Percentiles rank a stretch among this genome's conserved stretches.
These are phyloP conservation scores for Chiroxiphia lanceolata DNA, from an alignment of 2,797 vertebrate species.

Conservation along the genomic window DNA sequence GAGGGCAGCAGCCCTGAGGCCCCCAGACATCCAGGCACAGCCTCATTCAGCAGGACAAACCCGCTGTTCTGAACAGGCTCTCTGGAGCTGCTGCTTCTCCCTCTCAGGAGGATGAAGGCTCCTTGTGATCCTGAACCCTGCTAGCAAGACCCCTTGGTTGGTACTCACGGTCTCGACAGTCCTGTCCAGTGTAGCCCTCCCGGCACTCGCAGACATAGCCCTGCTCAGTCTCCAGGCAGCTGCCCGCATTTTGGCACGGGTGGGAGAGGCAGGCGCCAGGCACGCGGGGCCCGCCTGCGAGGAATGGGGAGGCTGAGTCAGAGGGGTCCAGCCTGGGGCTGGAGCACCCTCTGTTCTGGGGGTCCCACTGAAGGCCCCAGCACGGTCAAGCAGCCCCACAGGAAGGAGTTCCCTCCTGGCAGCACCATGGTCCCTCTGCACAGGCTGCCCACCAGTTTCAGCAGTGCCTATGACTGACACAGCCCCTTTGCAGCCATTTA, in stretches of 20 bases:
- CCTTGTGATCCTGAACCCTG: background rate
- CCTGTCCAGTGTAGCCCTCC: constrained; percentile 67
- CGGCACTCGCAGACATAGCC: constrained; percentile 76
- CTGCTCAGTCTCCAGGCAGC: constrained; percentile 71
- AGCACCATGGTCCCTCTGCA: accelerated
- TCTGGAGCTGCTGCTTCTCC: background rate
- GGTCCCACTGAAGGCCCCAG: background rate
- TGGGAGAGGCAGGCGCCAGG: constrained; percentile 64
- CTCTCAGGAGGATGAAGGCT: background rate
- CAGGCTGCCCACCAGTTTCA: accelerated
- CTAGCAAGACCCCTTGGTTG: accelerated
- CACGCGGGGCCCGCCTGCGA: constrained; percentile 32
- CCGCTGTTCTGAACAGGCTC: background rate
- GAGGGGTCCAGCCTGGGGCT: background rate
- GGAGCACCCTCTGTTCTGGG: background rate
- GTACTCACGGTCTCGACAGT: constrained; percentile 76
- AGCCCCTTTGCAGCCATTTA: background rate
- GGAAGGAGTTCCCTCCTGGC: background rate
- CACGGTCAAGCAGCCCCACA: accelerated
- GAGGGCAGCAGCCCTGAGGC: background rate
- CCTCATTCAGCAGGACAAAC: background rate
- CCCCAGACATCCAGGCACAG: background rate
- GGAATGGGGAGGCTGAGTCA: background rate
- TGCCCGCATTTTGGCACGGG: constrained; percentile 76
- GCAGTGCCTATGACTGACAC: background rate